Evolutionary conservation across 2,113 vertebrate genomes (phyloP).

Genomic region (Uropsilus gracilis): DNA sequence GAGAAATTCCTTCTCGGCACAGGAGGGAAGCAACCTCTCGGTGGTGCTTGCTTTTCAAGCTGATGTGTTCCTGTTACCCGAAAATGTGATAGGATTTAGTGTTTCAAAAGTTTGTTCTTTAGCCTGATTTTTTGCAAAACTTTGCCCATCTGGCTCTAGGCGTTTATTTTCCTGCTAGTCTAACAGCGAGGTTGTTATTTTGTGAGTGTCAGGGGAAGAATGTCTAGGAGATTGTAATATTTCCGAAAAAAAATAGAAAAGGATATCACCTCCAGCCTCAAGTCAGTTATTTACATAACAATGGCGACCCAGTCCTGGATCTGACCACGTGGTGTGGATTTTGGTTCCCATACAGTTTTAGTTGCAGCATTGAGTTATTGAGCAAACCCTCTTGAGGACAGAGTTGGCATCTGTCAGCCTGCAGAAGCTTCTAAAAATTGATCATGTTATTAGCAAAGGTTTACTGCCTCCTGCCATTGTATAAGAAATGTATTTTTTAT

Average conservation of each 20-base stretch:
- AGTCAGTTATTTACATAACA: conserved; percentile 39
- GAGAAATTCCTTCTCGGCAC: background rate
- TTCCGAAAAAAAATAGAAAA: too few species aligned
- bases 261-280: background rate
- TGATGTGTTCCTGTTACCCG: background rate
- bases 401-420: conserved; percentile 25
- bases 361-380: background rate
- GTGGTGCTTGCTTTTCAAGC: background rate
- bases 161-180: conserved; percentile 26
- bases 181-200: background rate
- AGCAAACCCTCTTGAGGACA: conserved; percentile 50
- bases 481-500: conserved; percentile 37
- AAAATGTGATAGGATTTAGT: background rate
- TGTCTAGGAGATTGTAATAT: background rate
- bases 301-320: background rate
- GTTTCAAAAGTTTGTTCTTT: background rate
- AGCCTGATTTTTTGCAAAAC: background rate
- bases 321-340: background rate
- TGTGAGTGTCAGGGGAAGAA: background rate
- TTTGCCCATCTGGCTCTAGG: background rate
- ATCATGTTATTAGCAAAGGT: conserved; percentile 50
- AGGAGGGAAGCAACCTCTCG: background rate
- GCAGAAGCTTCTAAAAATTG: conserved; percentile 57
- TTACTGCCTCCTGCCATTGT: background rate
- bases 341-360: conserved; percentile 26